Evolutionary conservation across 1,140 invertebrate species (phyloP), one percentile per base, ranked within the genome.

Genomic region (Drosophila ananassae): DNA sequence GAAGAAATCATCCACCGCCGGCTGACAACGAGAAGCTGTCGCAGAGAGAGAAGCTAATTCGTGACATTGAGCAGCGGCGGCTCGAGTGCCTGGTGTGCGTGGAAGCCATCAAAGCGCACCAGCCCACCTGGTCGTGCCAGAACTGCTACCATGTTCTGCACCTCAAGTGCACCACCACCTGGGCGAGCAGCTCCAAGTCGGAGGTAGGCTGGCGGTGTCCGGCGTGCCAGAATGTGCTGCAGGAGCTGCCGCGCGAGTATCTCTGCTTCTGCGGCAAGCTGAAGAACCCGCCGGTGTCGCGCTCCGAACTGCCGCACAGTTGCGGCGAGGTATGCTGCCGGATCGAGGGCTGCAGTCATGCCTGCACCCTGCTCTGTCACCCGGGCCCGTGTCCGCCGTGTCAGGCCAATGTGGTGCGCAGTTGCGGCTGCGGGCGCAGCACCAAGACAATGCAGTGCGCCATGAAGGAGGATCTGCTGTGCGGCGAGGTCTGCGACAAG

Each of bases 21-120:
- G 34, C 72, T 0, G 90, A 91, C 2, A 83, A 90, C 48, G 90
- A 91, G 25, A 91, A 91, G 53, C 73, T 91, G 2, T 91, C 94
- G 44, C 96, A 97, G 90, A 93, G 96, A 44, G 97, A 97, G 87
- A 93, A 95, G 44, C 93, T 98, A 22, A 96, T 95, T 22, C 95
- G 97, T 12, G 96, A 97, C 83, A 92, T 99, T 22, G 95, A 95
- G 59, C 94, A 94, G 50, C 95, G 96, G 2, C 93, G 93, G 0
- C 93, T 98, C 51, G 98, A 99, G 91, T 99, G 98, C 90, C 93
- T 98, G 74, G 97, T 99, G 2, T 99, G 98, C 89, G 98, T 96
- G 91, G 97, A 98, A 48, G 92, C 93, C 44, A 95, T 99, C 28
- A 94, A 95, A 63, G 95, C 96, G 62, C 94, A 93, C 30, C 95